phyloP scores from a whole-genome alignment of 2,888 invertebrate species.

The Cepaea hortensis region DNA sequence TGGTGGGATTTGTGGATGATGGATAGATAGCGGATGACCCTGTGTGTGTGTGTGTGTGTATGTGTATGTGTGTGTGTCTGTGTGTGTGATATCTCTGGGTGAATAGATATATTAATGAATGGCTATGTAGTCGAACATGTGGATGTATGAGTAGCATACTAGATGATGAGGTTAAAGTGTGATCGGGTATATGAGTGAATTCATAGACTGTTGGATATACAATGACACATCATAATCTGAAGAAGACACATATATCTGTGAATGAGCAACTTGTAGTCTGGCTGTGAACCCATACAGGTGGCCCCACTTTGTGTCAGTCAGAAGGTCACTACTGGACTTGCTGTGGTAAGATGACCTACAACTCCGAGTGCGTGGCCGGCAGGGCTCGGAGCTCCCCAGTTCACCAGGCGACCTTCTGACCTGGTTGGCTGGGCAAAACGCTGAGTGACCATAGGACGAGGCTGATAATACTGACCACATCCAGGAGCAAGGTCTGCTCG shows the following conservation, averaged over 20 bases:
- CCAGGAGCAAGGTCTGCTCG: too few relatives aligned
- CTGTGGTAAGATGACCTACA: slow-evolving; percentile 52
- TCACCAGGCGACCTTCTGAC: neutral
- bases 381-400: slow-evolving; percentile 4
- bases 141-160: too few relatives aligned
- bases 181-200: neutral
- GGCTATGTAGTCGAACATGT: too few relatives aligned
- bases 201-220: neutral
- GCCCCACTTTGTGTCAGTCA: slow-evolving; percentile 42
- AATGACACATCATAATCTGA: neutral
- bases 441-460: neutral
- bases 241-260: neutral
- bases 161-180: neutral
- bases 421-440: neutral
- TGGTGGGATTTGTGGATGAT: too few relatives aligned
- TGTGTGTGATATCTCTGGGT: too few relatives aligned
- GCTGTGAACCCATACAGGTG: slow-evolving; percentile 30
- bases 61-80: too few relatives aligned
- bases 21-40: too few relatives aligned
- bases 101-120: too few relatives aligned
- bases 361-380: slow-evolving; percentile 46
- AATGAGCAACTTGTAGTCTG: too few relatives aligned
- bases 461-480: too few relatives aligned
- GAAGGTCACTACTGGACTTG: slow-evolving; percentile 55
- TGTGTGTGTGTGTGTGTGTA: too few relatives aligned